Evolutionary conservation across 2,113 vertebrate species (phyloP).

Genomic region (Tyrannus savana): DNA sequence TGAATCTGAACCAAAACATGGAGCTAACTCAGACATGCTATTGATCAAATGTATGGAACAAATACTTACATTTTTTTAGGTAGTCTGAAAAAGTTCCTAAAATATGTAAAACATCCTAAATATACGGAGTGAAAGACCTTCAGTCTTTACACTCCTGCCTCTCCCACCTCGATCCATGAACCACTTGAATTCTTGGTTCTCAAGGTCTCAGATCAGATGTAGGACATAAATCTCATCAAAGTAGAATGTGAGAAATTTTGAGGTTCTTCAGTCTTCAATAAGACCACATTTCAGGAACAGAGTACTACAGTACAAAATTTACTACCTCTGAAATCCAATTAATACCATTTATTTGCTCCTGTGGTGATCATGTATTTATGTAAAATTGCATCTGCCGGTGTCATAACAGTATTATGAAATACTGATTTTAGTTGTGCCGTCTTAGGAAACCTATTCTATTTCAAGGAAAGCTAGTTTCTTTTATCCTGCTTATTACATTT

Average conservation of each 20-base stretch:
- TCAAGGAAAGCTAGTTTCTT: not conserved
- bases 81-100: not conserved
- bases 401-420: not conserved
- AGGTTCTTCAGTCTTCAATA: not conserved
- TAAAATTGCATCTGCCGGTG: not conserved
- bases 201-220: not conserved
- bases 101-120: not conserved
- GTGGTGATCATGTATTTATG: rapidly evolving
- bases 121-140: rapidly evolving
- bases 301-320: not conserved
- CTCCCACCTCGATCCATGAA: rapidly evolving
- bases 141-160: not conserved
- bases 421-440: not conserved
- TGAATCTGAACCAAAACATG: not conserved
- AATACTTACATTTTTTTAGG: not conserved
- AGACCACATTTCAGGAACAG: not conserved
- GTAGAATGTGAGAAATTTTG: not conserved
- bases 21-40: not conserved
- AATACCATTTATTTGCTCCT: not conserved
- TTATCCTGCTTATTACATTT: not conserved
- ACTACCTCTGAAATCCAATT: not conserved
- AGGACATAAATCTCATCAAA: not conserved
- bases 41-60: not conserved
- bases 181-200: not conserved
- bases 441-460: not conserved